Evolutionary conservation across 2,113 vertebrate genomes (phyloP), one percentile per base, ranked within the genome.

Genomic region (Pachycephala philippinensis): DNA sequence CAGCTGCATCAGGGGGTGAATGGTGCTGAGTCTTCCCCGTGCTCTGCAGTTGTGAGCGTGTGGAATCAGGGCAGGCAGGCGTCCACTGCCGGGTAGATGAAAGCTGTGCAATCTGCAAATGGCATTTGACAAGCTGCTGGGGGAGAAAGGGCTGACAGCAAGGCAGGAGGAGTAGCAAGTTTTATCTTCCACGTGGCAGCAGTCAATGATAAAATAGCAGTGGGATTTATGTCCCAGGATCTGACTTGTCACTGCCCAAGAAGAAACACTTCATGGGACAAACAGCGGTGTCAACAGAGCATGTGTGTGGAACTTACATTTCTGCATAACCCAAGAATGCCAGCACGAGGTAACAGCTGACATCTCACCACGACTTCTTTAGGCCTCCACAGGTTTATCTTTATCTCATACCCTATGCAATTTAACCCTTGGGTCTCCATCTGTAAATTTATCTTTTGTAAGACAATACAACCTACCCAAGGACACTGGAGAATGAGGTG

Each of bases 41-140:
- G 59, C 40, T 27, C 19, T 49, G 27, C 69, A 20, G 77, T 33
- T 2, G 3, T 11, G 9, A 60, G 61, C 12, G 1, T 11, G 45
- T 2, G 15, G 40, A 64, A 27, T 21, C 63, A 27, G 0, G 0
- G 70, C 24, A 49, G 74, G 20, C 1, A 6, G 52, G 37, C 16
- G 0, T 20, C 20, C 9, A 1, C 11, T 0, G 0, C 42, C 4
- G 47, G 21, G n/a, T 4, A 17, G 40, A 23, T 39, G 68, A 91
- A 90, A 94, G 86, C 83, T 70, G 28, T 17, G 12, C 17, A 30
- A 45, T 50, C 81, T 52, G 44, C 15, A 13, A 53, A 19, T 18
- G 28, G 56, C 24, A 4, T 82, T 61, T 12, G 31, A 68, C 78
- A 95, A 60, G 79, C 90, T 93, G 87, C 81, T 56, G 68, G 63